Evolutionary conservation across 2,113 vertebrate genomes (phyloP).

Genomic region (Sinocyclocheilus anophthalmus): DNA sequence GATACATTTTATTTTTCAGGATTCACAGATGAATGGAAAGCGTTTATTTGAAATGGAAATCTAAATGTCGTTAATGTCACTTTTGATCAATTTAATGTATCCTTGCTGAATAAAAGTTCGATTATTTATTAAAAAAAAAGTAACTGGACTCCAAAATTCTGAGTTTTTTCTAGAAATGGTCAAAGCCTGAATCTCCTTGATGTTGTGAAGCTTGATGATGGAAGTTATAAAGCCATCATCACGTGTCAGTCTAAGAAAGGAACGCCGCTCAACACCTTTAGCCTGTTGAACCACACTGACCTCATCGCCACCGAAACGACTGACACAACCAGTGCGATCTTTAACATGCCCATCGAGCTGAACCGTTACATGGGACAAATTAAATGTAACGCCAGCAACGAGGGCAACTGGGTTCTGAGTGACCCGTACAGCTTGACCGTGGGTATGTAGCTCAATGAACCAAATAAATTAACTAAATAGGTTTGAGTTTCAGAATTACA

Average conservation of each 20-base stretch:
- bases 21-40: neutral
- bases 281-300: slow-evolving; percentile 51
- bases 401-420: slow-evolving; percentile 30
- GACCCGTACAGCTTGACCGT: slow-evolving; percentile 47
- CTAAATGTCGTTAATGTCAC: neutral
- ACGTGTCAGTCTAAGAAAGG: slow-evolving; percentile 63
- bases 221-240: slow-evolving; percentile 51
- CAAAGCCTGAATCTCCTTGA: slow-evolving; percentile 63
- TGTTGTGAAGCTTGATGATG: slow-evolving; percentile 50
- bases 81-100: neutral
- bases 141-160: neutral
- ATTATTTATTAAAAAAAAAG: no score
- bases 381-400: slow-evolving; percentile 65
- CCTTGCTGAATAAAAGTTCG: no score
- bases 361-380: slow-evolving; percentile 41
- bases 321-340: neutral
- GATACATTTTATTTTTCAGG: neutral
- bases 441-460: slow-evolving; percentile 60
- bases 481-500: no score
- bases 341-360: slow-evolving; percentile 57
- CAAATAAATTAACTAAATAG: no score
- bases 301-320: neutral
- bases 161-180: slow-evolving; percentile 57
- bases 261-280: slow-evolving; percentile 62
- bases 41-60: neutral